phyloP scores from a whole-genome alignment of 2,797 vertebrate species.

The Periophthalmus magnuspinnatus region DNA sequence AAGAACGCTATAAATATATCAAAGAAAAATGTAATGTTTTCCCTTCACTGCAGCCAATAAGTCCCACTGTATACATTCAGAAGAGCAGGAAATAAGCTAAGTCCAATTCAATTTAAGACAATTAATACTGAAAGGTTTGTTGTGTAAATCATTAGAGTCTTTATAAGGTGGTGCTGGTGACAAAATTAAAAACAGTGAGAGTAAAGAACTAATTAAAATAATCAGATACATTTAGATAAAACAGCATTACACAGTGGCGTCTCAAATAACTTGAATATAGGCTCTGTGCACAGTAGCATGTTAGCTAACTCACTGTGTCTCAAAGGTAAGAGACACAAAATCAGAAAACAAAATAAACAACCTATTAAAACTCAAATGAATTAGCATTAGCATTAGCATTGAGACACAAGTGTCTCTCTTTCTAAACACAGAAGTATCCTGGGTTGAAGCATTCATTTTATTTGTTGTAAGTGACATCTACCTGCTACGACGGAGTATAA shows the following conservation, averaged over 20 bases:
- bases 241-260: not conserved
- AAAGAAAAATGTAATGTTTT: slow-evolving; percentile 34
- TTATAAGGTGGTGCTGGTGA: not conserved
- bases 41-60: slow-evolving; percentile 24
- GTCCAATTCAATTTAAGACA: not conserved
- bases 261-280: not conserved
- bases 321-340: no score
- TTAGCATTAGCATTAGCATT: no score
- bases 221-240: not conserved
- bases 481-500: no score
- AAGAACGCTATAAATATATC: slow-evolving; percentile 50
- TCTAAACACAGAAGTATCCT: no score
- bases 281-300: no score
- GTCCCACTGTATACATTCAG: not conserved
- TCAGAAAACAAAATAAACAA: no score
- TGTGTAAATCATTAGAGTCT: not conserved
- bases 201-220: not conserved
- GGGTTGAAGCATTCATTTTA: no score
- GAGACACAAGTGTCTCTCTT: no score
- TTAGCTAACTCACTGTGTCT: no score
- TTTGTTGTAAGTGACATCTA: no score
- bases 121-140: not conserved
- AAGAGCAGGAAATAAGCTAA: not conserved
- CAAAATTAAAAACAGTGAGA: not conserved
- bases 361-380: no score